These are phyloP conservation scores for Meliscaeva auricollis DNA, from an alignment of 2,888 invertebrate genomes.

Conservation along the genomic window DNA sequence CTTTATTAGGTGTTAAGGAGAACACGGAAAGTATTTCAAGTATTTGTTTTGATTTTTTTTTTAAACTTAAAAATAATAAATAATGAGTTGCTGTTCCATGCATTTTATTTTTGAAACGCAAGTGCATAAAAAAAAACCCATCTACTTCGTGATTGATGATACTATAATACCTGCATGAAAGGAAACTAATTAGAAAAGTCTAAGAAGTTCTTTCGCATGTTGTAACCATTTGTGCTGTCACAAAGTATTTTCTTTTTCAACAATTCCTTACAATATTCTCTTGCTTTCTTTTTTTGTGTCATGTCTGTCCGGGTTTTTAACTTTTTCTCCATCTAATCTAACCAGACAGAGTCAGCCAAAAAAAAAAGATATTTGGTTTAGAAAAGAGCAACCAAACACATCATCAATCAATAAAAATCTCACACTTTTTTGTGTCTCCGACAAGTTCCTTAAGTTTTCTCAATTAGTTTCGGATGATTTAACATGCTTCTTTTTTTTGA, in stretches of 20 bases:
- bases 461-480: slow-evolving; percentile 64
- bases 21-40: too few species aligned
- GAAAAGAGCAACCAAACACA: slow-evolving; percentile 37
- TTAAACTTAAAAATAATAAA: too few species aligned
- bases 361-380: slow-evolving; percentile 18
- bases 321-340: slow-evolving; percentile 19
- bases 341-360: slow-evolving; percentile 24
- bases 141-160: slow-evolving; percentile 49
- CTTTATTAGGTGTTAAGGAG: too few species aligned
- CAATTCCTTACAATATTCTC: slow-evolving; percentile 15
- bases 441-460: slow-evolving; percentile 50
- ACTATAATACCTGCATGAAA: slow-evolving; percentile 18
- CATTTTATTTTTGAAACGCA: neutral
- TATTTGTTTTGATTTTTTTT: too few species aligned
- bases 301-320: slow-evolving; percentile 7
- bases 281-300: neutral
- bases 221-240: slow-evolving; percentile 46
- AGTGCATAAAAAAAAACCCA: neutral
- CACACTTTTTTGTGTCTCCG: slow-evolving; percentile 50
- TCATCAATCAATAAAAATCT: slow-evolving; percentile 68
- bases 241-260: slow-evolving; percentile 36
- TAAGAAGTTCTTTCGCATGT: slow-evolving; percentile 30
- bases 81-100: neutral
- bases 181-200: slow-evolving; percentile 57
- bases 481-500: slow-evolving; percentile 39